Conservation (phyloP, 1,140 invertebrate genomes). For the Bombyx mandarina region DNA sequence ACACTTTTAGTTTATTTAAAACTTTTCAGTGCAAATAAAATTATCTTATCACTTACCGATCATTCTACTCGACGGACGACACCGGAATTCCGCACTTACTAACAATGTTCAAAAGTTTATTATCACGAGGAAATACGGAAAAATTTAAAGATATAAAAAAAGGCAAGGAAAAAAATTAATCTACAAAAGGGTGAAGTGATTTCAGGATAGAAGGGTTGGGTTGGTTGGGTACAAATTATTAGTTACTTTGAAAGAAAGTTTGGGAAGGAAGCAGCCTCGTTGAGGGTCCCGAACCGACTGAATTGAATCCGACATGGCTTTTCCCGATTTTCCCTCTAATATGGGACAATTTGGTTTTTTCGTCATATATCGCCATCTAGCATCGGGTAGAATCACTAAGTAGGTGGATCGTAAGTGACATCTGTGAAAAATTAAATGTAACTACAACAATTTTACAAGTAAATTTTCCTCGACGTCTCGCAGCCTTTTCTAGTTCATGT, state of each 20-base stretch:
- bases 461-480: no score
- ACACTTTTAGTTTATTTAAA: no score
- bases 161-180: no score
- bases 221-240: no score
- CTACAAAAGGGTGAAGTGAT: no score
- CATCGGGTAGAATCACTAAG: no score
- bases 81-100: constrained; percentile 32
- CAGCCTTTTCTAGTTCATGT: no score
- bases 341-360: no score
- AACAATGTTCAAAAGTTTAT: constrained; percentile 45
- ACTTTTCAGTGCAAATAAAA: background rate
- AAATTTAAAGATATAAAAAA: no score
- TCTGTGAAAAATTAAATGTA: no score
- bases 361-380: constrained; percentile 2
- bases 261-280: constrained; percentile 30
- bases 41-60: constrained; percentile 43
- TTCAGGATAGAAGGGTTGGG: background rate
- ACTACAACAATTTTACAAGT: no score
- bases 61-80: constrained; percentile 46
- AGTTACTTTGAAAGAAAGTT: background rate
- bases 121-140: background rate
- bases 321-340: constrained; percentile 32
- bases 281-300: constrained; percentile 57
- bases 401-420: no score
- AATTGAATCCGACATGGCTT: constrained; percentile 48